Evolutionary conservation across 2,113 vertebrate genomes (phyloP).

Genomic region (Caranx ignobilis): DNA sequence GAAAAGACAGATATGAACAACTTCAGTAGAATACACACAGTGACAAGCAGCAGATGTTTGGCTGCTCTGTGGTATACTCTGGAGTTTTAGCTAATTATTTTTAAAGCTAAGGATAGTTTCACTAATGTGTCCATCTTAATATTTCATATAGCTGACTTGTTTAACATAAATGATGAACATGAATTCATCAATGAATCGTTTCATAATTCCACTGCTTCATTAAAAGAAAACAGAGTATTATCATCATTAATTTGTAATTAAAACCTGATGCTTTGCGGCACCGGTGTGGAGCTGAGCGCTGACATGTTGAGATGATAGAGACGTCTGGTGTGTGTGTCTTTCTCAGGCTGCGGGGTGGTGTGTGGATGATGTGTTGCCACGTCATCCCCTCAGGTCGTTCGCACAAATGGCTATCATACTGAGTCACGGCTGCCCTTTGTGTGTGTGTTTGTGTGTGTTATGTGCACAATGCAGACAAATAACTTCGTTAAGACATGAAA

Average conservation of each 20-base stretch:
- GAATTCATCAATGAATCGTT: background rate
- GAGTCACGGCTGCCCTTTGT: slow-evolving; percentile 56
- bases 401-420: slow-evolving; percentile 39
- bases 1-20: no score
- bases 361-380: slow-evolving; percentile 25
- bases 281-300: background rate
- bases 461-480: background rate
- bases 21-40: no score
- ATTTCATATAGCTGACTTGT: background rate
- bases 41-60: no score
- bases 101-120: no score
- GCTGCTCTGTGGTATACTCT: no score
- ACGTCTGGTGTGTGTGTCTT: slow-evolving; percentile 14
- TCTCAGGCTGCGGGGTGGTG: slow-evolving; percentile 36
- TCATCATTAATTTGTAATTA: background rate
- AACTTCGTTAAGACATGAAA: background rate
- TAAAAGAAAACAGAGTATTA: background rate
- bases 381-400: slow-evolving; percentile 39
- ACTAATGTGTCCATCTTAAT: no score
- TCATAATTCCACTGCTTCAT: background rate
- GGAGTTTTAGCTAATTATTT: no score
- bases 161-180: background rate
- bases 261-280: background rate
- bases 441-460: background rate
- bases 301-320: background rate